Evolutionary conservation across 1,140 invertebrate genomes (phyloP).

Genomic region (Gyrodactylus salaris): DNA sequence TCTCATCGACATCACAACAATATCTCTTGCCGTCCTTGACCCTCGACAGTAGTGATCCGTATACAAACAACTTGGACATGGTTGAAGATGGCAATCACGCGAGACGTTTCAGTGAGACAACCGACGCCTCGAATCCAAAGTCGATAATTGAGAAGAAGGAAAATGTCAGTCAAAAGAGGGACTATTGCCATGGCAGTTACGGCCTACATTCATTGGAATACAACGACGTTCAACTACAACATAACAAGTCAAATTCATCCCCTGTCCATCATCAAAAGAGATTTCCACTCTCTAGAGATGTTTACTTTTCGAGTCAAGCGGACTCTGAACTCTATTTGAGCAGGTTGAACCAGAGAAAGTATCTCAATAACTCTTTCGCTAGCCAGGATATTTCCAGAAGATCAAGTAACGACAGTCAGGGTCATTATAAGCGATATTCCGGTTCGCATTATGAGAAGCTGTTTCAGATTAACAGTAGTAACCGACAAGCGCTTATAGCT

Average conservation of each 20-base stretch:
- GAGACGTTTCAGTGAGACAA: not conserved
- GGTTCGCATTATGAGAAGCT: not conserved
- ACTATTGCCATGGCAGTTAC: not conserved
- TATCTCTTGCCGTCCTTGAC: not conserved
- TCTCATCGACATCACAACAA: not conserved
- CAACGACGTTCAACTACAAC: not conserved
- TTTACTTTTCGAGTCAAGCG: not conserved
- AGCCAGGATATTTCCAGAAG: not conserved
- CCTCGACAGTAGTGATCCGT: not conserved
- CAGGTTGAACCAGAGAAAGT: not conserved
- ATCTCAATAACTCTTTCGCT: not conserved
- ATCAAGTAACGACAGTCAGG: not conserved
- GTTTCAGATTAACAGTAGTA: not conserved
- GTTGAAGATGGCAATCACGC: not conserved
- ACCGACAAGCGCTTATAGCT: not conserved
- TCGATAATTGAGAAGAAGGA: not conserved
- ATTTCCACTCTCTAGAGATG: not conserved
- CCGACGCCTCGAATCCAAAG: not conserved
- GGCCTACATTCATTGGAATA: not conserved
- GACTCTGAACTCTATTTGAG: not conserved
- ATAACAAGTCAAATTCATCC: not conserved
- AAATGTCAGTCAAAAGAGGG: not conserved
- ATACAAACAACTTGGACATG: not conserved
- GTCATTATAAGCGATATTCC: not conserved
- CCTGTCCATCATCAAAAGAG: not conserved